Evolutionary conservation across 2,797 vertebrate species (phyloP).

Genomic region (Catamblyrhynchus diadema): DNA sequence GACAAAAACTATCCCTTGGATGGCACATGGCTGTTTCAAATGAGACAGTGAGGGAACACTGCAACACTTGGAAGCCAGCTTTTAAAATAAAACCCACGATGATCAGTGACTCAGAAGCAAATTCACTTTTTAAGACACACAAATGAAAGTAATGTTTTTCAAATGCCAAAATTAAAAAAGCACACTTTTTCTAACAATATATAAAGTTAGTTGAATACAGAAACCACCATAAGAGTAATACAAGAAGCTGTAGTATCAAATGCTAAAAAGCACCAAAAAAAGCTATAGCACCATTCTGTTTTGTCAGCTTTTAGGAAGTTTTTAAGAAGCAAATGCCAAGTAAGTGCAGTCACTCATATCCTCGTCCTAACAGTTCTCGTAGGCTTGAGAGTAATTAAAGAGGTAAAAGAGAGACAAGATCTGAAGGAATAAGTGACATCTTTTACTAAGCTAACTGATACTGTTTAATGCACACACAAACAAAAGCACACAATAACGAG

Average conservation of each 20-base stretch:
- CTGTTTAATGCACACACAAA: background rate
- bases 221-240: background rate
- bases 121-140: background rate
- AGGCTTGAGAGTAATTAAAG: background rate
- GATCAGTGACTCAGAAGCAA: background rate
- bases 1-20: background rate
- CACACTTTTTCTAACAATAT: background rate
- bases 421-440: background rate
- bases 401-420: background rate
- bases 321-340: background rate
- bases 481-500: background rate
- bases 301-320: background rate
- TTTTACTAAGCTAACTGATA: background rate
- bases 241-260: background rate
- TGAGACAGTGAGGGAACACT: accelerated
- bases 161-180: background rate
- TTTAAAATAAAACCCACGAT: background rate
- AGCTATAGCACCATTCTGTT: background rate
- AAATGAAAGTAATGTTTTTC: background rate
- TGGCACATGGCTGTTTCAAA: background rate
- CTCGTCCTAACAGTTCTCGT: background rate
- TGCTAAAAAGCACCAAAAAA: background rate
- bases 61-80: background rate
- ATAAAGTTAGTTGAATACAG: background rate
- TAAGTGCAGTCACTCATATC: background rate